Evolutionary conservation across 2,888 invertebrate species (phyloP).

Genomic region (Spodoptera littoralis): DNA sequence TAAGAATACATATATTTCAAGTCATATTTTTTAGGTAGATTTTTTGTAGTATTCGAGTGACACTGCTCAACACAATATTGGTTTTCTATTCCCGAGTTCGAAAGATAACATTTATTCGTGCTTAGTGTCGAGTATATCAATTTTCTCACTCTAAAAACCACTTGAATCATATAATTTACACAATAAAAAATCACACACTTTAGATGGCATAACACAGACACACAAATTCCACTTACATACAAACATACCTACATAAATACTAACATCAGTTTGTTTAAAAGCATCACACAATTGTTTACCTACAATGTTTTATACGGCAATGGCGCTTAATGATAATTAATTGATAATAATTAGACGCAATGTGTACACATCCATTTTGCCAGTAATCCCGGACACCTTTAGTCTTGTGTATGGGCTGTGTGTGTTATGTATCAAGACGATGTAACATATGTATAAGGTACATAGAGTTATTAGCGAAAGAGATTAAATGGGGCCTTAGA

Average conservation of each 20-base stretch:
- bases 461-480: conserved; percentile 46
- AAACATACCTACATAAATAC: conserved; percentile 1
- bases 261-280: conserved; percentile 47
- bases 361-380: conserved; percentile 65
- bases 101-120: no score
- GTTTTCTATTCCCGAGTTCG: no score
- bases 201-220: background rate
- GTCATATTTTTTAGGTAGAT: no score
- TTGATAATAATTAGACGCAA: conserved; percentile 64
- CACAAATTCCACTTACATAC: conserved; percentile 1
- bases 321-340: conserved; percentile 64
- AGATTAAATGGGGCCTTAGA: conserved; percentile 19
- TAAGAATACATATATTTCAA: no score
- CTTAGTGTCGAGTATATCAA: no score
- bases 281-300: conserved; percentile 57
- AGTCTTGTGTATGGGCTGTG: conserved; percentile 52
- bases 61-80: no score
- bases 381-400: conserved; percentile 62
- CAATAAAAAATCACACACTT: no score
- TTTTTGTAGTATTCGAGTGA: no score
- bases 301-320: conserved; percentile 58
- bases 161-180: no score
- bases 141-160: no score
- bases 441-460: conserved; percentile 35
- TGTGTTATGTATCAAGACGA: conserved; percentile 54